Base-by-base conservation (phyloP, 2,113 vertebrate genomes). In the Grammomys surdaster region DNA sequence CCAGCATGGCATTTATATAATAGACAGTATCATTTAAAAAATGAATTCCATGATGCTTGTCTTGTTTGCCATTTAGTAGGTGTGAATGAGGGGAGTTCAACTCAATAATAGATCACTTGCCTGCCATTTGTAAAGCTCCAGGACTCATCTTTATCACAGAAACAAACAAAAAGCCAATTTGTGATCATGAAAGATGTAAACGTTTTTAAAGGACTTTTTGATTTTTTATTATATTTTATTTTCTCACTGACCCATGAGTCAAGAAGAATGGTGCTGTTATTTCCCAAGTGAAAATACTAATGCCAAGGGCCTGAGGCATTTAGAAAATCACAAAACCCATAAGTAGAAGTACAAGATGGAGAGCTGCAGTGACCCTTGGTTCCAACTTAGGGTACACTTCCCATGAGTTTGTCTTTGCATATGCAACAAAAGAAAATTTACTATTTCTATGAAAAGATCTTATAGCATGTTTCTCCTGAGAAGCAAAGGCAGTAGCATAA, bases 401-500 rank as follows among this genome's bases (percentile, higher is more conserved):
- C 58, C 46, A 46, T 65, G 48, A 78, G 9, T 26, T 43, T 77
- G 26, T 56, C 51, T 94, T 73, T 65, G 43, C 17, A 67, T 43
- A 33, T 73, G 36, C 3, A 46, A 77, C 5, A 77, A 14, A 2
- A 5, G 36, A 14, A 95, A 84, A 51, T 28, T 17, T 48, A 36
- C 3, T 28, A 36, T 31, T 13, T 92, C 28, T 78, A 20, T 26
- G 65, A 76, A 60, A 94, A 89, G 40, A 0, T 14, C 33, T 86
- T 87, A 36, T 31, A 81, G 70, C 28, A 85, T 63, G 51, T 76
- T 82, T 91, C 48, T 89, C 82, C 54, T 91, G 46, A 80, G 51
- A 89, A 90, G 3, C 14, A 88, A 75, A 48, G n/a, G 40, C 58
- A 96, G 40, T 78, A 58, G 36, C 63, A 84, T 54, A 95, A 94